These are phyloP conservation scores for Rachycentron canadum DNA, from an alignment of 2,797 vertebrate species.

Conservation along the genomic window DNA sequence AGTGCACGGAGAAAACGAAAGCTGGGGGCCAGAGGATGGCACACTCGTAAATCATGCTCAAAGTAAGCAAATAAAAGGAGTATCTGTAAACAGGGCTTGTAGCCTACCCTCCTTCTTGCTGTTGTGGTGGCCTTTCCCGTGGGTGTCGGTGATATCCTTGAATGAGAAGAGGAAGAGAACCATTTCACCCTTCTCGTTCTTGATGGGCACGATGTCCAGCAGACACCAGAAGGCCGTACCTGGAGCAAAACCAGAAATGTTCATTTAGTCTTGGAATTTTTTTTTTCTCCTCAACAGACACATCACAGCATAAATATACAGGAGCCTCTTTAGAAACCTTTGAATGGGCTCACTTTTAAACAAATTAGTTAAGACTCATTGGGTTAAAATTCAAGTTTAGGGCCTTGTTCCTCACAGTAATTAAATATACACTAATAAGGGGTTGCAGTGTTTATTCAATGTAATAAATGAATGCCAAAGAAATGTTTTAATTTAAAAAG, in stretches of 20 bases:
- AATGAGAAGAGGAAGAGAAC: conserved; percentile 98
- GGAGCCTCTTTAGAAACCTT: neutral
- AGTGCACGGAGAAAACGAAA: conserved; percentile 51
- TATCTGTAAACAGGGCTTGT: conserved; percentile 18
- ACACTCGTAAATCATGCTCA: conserved; percentile 66
- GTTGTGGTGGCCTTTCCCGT: conserved; percentile 80
- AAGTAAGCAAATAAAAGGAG: conserved; percentile 48
- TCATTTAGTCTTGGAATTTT: neutral
- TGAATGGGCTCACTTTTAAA: neutral
- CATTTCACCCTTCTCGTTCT: conserved; percentile 97
- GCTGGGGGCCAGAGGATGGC: conserved; percentile 35
- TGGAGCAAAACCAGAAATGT: conserved; percentile 70
- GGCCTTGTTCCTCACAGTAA: neutral
- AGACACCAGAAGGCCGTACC: conserved; percentile 94
- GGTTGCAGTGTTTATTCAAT: neutral
- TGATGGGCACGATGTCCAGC: conserved; percentile 97
- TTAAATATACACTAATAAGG: neutral
- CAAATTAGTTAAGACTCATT: neutral
- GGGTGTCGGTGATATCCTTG: conserved; percentile 93
- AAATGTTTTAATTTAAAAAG: neutral
- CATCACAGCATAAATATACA: neutral
- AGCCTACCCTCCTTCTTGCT: conserved; percentile 88
- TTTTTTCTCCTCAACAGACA: neutral
- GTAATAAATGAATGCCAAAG: neutral
- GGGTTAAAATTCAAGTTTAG: neutral